These are phyloP conservation scores for Amblyopsis hoosieri DNA, from an alignment of 2,797 vertebrate genomes.

Conservation along the genomic window DNA sequence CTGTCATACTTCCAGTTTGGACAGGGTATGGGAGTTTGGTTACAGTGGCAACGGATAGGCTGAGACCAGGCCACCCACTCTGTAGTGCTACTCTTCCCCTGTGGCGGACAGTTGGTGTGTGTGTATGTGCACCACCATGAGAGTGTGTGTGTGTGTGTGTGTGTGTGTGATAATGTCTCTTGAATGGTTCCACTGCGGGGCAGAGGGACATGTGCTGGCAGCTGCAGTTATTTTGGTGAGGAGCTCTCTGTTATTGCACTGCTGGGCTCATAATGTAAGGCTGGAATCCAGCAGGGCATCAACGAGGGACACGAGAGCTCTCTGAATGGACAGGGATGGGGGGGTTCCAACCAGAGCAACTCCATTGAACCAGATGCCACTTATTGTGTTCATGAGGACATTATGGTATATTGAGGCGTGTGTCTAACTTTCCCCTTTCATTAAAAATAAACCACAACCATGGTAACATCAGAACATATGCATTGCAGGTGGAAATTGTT, in stretches of 20 bases:
- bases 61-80: constrained; percentile 55
- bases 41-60: constrained; percentile 14
- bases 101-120: constrained; percentile 2
- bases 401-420: too few species aligned
- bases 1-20: constrained; percentile 25
- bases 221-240: constrained; percentile 77
- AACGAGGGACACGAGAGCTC: too few species aligned
- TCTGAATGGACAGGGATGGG: too few species aligned
- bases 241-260: constrained; percentile 59
- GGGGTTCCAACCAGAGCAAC: too few species aligned
- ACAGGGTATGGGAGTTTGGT: constrained; percentile 1
- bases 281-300: neutral
- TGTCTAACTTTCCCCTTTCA: too few species aligned
- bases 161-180: constrained; percentile 23
- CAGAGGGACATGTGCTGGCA: constrained; percentile 59
- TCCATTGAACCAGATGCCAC: too few species aligned
- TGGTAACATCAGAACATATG: too few species aligned
- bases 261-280: constrained; percentile 44
- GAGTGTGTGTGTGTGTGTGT: constrained; percentile 23
- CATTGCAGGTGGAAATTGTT: too few species aligned
- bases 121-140: neutral
- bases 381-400: too few species aligned
- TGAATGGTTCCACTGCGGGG: constrained; percentile 40
- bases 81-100: constrained; percentile 19
- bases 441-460: too few species aligned